These are phyloP conservation scores for Dusona sp. DNA, from an alignment of 2,888 invertebrate genomes.

Conservation along the genomic window DNA sequence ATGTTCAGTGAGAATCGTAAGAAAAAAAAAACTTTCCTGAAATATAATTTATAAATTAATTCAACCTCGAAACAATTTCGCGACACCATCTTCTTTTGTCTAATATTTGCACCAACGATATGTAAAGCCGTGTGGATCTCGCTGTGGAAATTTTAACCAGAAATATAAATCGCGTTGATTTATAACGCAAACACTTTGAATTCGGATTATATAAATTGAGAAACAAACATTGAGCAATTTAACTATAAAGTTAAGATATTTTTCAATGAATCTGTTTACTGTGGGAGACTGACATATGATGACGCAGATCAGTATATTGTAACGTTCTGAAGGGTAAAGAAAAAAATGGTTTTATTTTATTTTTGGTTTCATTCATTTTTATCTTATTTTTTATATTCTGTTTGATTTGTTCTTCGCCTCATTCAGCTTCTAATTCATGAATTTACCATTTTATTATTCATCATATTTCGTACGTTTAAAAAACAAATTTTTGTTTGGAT, in stretches of 20 bases:
- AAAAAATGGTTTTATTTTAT: background rate
- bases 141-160: constrained; percentile 2
- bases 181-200: constrained; percentile 19
- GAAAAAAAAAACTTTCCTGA: background rate
- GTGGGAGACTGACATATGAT: background rate
- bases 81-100: constrained; percentile 11
- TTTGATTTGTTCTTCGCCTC: background rate
- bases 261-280: constrained; percentile 32
- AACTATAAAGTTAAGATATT: constrained; percentile 3
- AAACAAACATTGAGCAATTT: constrained; percentile 26
- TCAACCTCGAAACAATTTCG: background rate
- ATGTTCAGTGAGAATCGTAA: background rate
- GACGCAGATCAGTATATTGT: background rate
- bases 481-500: background rate
- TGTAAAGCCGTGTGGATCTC: constrained; percentile 34
- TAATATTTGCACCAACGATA: constrained; percentile 25
- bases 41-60: constrained; percentile 9
- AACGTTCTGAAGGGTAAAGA: background rate
- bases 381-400: background rate
- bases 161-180: constrained; percentile 11
- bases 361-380: background rate
- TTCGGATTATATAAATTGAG: constrained; percentile 20
- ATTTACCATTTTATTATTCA: background rate
- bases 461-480: background rate
- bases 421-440: background rate